Base-by-base conservation (phyloP, 1,140 invertebrate genomes). In the Palaemon carinicauda region DNA sequence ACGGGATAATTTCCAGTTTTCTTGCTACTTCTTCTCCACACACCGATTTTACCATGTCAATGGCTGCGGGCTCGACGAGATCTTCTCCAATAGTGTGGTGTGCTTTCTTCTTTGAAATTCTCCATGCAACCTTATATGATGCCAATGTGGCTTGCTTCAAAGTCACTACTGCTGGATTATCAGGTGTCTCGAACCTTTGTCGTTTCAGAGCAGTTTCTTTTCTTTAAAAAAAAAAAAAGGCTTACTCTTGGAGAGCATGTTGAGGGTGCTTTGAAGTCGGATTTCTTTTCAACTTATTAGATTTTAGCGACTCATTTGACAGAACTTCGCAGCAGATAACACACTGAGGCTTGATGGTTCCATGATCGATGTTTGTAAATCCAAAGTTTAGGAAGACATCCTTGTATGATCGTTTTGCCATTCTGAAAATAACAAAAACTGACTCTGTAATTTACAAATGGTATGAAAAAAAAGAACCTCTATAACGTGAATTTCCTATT, bases 101-200 rank as follows among this genome's bases (percentile, higher is more conserved):
- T 79, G 31, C 77, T 79, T 79, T 79, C 77, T 79, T 79, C 33
- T 79, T 79, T 79, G 77, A 79, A 79, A 79, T 79, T 79, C 31
- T 79, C 77, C 33, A 79, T 79, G 77, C 21, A 79, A 79, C 77
- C 77, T 79, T 79, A 33, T 79, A 79, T 79, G 77, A 79, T 79
- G 77, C 77, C 77, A 79, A 79, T 79, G 77, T 79, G 77, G 31
- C 77, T 52, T 79, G 77, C 77, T 79, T 79, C 77, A 79, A 79
- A 79, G 77, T 51, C 41, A 79, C 77, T 79, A 79, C 77, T 79
- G 77, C 77, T 79, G 77, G 77, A 79, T 53, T 79, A 51, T 51
- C 77, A 79, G 77, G 77, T 24, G 77, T 24, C 77, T 79, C 77
- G 52, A 79, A 79, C 51, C 77, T 79, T 79, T 79, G 77, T 79